These are phyloP conservation scores for Callimorpha dominula DNA, from an alignment of 2,888 invertebrate species.

Conservation along the genomic window DNA sequence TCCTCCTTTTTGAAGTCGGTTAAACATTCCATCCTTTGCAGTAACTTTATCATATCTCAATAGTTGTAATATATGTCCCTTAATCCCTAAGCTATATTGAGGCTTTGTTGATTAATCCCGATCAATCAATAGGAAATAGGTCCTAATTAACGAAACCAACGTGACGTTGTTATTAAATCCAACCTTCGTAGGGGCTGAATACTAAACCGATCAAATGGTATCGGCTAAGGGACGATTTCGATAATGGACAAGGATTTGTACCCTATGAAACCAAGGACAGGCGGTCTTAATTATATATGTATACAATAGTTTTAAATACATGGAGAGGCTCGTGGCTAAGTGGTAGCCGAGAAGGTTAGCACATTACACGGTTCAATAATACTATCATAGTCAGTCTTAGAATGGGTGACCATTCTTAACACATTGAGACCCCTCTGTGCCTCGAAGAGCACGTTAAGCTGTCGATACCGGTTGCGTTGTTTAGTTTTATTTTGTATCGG, in stretches of 20 bases:
- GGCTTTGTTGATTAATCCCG: slow-evolving; percentile 42
- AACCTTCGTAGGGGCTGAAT: slow-evolving; percentile 32
- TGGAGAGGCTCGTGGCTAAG: no score
- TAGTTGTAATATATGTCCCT: neutral
- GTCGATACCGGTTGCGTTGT: no score
- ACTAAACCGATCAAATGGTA: slow-evolving; percentile 27
- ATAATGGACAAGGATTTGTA: neutral
- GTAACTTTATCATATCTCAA: neutral
- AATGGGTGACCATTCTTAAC: no score
- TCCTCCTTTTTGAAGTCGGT: no score
- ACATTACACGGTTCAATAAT: no score
- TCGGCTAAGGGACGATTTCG: slow-evolving; percentile 9
- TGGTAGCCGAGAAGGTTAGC: no score
- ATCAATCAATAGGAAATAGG: slow-evolving; percentile 30
- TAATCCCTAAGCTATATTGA: slow-evolving; percentile 1
- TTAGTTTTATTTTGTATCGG: no score
- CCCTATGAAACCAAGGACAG: neutral
- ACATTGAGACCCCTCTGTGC: no score
- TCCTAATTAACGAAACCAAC: slow-evolving; percentile 44
- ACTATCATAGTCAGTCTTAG: no score
- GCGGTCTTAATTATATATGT: neutral
- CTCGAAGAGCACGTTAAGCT: no score
- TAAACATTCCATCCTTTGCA: neutral
- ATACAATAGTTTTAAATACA: neutral
- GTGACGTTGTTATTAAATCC: slow-evolving; percentile 44